Conservation (phyloP, 1,140 invertebrate species). For the Plectus sambesii region DNA sequence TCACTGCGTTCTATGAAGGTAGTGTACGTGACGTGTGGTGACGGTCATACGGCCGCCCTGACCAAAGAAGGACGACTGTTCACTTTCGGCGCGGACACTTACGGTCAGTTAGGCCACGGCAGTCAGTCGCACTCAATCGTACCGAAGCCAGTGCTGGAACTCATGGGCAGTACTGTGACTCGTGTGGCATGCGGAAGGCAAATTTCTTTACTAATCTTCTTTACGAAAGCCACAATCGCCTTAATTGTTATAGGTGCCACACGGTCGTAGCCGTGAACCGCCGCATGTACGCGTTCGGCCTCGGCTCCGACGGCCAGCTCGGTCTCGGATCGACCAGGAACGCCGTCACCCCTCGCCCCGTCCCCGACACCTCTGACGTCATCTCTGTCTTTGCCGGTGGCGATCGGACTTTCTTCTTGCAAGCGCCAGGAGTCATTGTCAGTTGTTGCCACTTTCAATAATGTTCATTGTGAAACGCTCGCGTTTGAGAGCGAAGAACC, state of each 20-base stretch:
- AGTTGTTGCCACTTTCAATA: neutral
- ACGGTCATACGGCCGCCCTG: conserved; percentile 65
- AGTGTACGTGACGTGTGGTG: conserved; percentile 60
- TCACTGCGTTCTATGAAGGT: conserved; percentile 61
- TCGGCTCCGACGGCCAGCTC: conserved; percentile 73
- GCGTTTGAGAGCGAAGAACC: no score
- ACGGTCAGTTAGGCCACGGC: conserved; percentile 63
- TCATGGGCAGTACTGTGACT: conserved; percentile 82
- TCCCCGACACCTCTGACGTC: conserved; percentile 14
- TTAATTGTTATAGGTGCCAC: conserved; percentile 58
- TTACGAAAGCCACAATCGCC: no score
- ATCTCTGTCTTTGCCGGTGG: conserved; percentile 26
- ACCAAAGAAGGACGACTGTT: conserved; percentile 79
- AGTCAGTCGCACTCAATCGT: conserved; percentile 52
- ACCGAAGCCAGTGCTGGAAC: conserved; percentile 71
- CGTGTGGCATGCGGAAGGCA: conserved; percentile 65
- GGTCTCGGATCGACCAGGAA: conserved; percentile 50
- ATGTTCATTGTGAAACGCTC: no score
- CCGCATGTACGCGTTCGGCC: conserved; percentile 72
- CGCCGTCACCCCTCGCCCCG: conserved; percentile 11
- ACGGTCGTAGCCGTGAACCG: conserved; percentile 66
- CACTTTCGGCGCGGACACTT: conserved; percentile 71
- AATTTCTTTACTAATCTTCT: no score
- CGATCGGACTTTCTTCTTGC: conserved; percentile 29
- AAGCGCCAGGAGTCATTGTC: neutral